phyloP scores from a whole-genome alignment of 2,113 vertebrate genomes.

The Anolis sagrei region DNA sequence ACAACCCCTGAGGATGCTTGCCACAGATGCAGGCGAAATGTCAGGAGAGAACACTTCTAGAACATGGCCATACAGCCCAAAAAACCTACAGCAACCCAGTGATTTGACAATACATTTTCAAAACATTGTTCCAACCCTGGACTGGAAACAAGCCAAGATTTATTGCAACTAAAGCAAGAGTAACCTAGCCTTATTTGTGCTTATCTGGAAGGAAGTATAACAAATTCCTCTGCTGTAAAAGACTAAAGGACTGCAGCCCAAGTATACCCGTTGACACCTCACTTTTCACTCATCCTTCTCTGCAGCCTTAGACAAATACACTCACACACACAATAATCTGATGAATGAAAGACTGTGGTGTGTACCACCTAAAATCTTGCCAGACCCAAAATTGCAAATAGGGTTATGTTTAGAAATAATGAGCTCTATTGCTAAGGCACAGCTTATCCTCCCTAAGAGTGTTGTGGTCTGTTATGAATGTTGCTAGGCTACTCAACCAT shows the following conservation, averaged over 20 bases:
- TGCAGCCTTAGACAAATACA: neutral
- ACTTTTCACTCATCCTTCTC: conserved; percentile 7
- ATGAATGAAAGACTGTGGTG: conserved; percentile 36
- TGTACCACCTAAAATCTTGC: conserved; percentile 36
- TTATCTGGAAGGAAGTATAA: neutral
- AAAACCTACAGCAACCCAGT: no score
- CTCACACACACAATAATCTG: neutral
- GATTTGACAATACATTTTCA: no score
- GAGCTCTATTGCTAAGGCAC: conserved; percentile 63
- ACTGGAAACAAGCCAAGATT: neutral
- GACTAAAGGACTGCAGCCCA: neutral
- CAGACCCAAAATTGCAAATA: conserved; percentile 56
- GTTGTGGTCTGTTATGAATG: conserved; percentile 71
- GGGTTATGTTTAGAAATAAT: conserved; percentile 58
- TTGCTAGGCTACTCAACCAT: conserved; percentile 73
- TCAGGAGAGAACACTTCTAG: no score
- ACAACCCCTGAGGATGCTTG: no score
- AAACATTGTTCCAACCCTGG: neutral
- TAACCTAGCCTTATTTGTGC: neutral
- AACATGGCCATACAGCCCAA: no score
- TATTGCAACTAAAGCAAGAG: neutral
- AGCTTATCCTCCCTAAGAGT: conserved; percentile 60
- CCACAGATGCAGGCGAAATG: no score
- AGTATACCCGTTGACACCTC: neutral
- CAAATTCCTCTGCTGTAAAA: neutral